Evolutionary conservation across 2,888 invertebrate genomes (phyloP).

Genomic region (Maniola hyperantus): DNA sequence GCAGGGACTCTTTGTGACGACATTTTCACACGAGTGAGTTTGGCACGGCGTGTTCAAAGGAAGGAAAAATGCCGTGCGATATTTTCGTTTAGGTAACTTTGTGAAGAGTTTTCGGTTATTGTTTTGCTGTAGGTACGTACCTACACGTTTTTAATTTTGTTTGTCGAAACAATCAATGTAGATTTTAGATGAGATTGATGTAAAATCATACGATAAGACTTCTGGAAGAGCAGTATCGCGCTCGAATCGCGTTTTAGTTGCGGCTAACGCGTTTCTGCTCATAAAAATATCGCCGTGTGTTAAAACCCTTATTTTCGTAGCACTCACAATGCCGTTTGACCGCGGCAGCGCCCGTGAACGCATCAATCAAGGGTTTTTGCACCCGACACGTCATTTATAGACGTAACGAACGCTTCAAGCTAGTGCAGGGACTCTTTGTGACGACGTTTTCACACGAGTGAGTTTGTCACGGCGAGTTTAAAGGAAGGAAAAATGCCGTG

Average conservation of each 20-base stretch:
- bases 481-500: slow-evolving; percentile 19
- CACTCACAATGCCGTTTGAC: slow-evolving; percentile 30
- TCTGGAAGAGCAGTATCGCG: too few species aligned
- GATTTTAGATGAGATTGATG: too few species aligned
- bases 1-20: slow-evolving; percentile 34
- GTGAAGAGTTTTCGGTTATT: neutral
- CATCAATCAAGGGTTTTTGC: slow-evolving; percentile 42
- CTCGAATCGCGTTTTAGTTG: too few species aligned
- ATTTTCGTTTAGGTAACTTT: neutral
- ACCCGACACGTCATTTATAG: slow-evolving; percentile 41
- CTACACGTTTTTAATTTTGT: neutral
- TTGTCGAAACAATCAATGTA: too few species aligned
- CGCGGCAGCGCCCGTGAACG: slow-evolving; percentile 32
- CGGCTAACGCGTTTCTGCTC: neutral
- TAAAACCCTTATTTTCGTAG: neutral
- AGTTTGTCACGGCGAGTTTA: slow-evolving; percentile 29
- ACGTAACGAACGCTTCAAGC: slow-evolving; percentile 35
- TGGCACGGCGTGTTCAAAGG: slow-evolving; percentile 27
- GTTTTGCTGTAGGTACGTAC: neutral
- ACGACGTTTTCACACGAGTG: slow-evolving; percentile 28
- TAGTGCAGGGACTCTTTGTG: slow-evolving; percentile 33
- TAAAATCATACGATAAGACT: too few species aligned
- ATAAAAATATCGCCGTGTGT: too few species aligned
- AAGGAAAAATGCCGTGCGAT: slow-evolving; percentile 12
- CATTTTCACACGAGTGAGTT: slow-evolving; percentile 32